A percentile compares a stretch with the other conserved stretches of the same genome.
Evolutionary conservation across 2,797 vertebrate species (phyloP).

Genomic region (Silurus aristotelis): DNA sequence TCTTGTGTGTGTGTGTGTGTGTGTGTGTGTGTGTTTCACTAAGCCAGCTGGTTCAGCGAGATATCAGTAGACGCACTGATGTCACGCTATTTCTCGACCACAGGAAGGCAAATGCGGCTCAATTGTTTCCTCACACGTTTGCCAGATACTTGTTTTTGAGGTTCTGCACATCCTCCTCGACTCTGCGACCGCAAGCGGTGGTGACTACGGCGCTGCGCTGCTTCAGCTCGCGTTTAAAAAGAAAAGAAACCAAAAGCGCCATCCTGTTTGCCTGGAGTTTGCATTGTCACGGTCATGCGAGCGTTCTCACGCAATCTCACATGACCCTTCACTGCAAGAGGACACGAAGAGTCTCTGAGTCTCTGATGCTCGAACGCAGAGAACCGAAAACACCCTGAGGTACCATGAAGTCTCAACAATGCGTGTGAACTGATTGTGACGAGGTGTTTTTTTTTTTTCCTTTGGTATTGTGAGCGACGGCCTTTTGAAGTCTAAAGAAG

Average conservation of each 20-base stretch:
- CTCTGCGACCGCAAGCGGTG: background rate
- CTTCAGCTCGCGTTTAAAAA: background rate
- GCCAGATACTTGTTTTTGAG: conserved; percentile 35
- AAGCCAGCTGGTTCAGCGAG: conserved; percentile 33
- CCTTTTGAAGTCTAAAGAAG: conserved; percentile 22
- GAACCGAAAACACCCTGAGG: background rate
- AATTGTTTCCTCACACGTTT: conserved; percentile 36
- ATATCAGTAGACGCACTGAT: conserved; percentile 33
- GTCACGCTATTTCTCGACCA: conserved; percentile 30
- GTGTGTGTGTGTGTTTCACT: background rate
- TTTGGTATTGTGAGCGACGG: background rate
- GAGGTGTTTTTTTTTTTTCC: background rate
- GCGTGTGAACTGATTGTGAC: fast-evolving
- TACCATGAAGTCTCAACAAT: background rate
- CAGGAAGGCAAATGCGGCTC: conserved; percentile 30
- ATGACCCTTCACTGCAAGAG: too few species aligned
- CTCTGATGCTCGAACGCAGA: too few species aligned
- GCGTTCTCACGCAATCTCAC: background rate
- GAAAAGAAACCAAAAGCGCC: background rate
- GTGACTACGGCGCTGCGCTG: too few species aligned
- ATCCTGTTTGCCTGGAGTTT: background rate
- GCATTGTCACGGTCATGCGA: conserved; percentile 11
- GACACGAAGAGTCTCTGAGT: too few species aligned
- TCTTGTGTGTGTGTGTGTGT: background rate
- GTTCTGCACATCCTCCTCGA: conserved; percentile 15